These are phyloP conservation scores for Bradysia coprophila DNA, from an alignment of 1,140 invertebrate genomes.

Conservation along the genomic window DNA sequence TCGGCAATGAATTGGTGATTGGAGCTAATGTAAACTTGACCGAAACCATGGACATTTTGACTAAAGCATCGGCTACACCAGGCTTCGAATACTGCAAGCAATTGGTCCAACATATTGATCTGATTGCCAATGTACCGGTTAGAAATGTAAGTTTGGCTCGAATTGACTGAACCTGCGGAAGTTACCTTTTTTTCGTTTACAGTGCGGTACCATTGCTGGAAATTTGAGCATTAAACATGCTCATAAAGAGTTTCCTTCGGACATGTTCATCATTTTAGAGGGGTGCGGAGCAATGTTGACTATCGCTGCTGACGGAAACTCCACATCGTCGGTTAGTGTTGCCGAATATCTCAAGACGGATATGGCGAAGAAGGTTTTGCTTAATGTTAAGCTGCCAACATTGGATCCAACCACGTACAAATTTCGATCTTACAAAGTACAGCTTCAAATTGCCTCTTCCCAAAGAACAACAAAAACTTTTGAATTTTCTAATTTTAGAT, in stretches of 20 bases:
- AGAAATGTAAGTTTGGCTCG: conserved; percentile 40
- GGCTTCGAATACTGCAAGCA: not conserved
- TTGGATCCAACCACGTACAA: not conserved
- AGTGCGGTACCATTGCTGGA: too few species aligned
- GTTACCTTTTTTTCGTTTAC: too few species aligned
- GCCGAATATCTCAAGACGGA: conserved; percentile 2
- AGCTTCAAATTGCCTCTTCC: too few species aligned
- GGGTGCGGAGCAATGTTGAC: conserved; percentile 36
- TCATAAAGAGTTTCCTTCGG: conserved; percentile 51
- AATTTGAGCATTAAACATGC: conserved; percentile 61
- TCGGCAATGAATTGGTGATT: conserved; percentile 25
- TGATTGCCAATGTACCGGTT: conserved; percentile 36
- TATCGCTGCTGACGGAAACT: conserved; percentile 10
- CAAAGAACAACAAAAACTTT: too few species aligned
- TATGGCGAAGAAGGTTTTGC: conserved; percentile 3
- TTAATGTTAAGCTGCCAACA: conserved; percentile 2
- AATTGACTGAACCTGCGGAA: not conserved
- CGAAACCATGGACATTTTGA: conserved; percentile 31
- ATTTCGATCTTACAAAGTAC: conserved; percentile 32
- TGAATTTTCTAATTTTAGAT: too few species aligned
- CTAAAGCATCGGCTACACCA: conserved; percentile 15
- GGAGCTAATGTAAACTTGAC: conserved; percentile 35
- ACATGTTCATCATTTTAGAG: conserved; percentile 47
- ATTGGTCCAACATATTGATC: conserved; percentile 14
- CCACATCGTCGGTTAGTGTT: conserved; percentile 12